Evolutionary conservation across 2,797 vertebrate species (phyloP).

Genomic region (Enteromius paludinosus): DNA sequence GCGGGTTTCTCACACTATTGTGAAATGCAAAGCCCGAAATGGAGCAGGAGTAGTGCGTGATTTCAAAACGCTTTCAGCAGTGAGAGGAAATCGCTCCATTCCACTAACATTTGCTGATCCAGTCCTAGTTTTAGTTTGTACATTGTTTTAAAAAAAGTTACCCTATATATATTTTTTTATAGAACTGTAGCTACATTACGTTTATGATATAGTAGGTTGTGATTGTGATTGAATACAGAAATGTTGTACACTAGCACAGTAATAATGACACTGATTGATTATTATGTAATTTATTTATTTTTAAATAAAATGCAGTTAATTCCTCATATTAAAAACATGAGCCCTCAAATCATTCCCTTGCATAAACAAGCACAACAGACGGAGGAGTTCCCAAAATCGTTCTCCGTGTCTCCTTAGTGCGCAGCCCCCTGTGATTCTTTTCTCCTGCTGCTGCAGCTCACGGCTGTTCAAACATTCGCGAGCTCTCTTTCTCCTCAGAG

Average conservation of each 20-base stretch:
- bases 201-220: background rate
- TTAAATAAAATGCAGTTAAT: background rate
- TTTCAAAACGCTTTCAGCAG: background rate
- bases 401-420: slow-evolving; percentile 28
- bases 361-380: slow-evolving; percentile 24
- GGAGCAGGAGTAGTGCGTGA: background rate
- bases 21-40: background rate
- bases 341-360: slow-evolving; percentile 7
- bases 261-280: background rate
- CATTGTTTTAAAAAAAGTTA: background rate
- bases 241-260: background rate
- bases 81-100: background rate
- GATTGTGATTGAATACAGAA: background rate
- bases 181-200: background rate
- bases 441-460: slow-evolving; percentile 37
- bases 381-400: slow-evolving; percentile 46
- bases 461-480: slow-evolving; percentile 51
- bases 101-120: background rate
- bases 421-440: slow-evolving; percentile 33
- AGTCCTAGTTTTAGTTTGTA: background rate
- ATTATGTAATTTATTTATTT: no score
- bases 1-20: background rate
- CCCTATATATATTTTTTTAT: background rate
- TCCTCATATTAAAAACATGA: background rate
- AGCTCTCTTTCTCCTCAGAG: slow-evolving; percentile 29